Evolutionary conservation across 2,888 invertebrate genomes (phyloP), one percentile per base, ranked within the genome.

Genomic region (Eueremaeus valkanovi): DNA sequence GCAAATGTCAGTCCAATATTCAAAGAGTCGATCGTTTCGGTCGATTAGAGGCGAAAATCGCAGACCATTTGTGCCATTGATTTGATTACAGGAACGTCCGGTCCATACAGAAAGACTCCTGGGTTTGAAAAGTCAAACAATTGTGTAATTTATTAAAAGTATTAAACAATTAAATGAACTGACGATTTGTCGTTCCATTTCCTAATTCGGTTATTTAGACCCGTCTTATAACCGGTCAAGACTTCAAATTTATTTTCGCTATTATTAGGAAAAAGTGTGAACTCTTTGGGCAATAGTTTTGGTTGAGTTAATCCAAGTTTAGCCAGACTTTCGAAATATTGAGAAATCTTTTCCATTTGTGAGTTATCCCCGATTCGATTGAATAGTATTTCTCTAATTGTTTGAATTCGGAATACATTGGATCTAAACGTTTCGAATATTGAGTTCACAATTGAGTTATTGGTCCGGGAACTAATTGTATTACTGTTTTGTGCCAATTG

Each of bases 1-100:
- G 77, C 82, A 82, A n/a, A 82, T 76, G 72, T 82, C 81, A 16
- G 81, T 77, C 16, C 79, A 78, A 75, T 81, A 82, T 27, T 81
- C 63, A 51, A 78, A 80, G n/a, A 82, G 75, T 18, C 75, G 49
- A 11, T 79, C 77, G 2, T 74, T 72, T 51, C 76, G 78, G 29
- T 78, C 75, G 1, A 81, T 49, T 51, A 78, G 79, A 2, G 81
- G 81, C 42, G 78, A 78, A 74, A 77, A 81, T 51, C 78, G 77
- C 24, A 78, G 77, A 6, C 81, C 81, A 78, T 81, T 81, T 77
- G 81, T 79, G 9, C 81, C 81, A 75, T 81, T 81, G 13, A 82
- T 81, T 76, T 76, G 75, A 76, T 82, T 81, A 40, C 80, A 80
- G 16, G 74, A 75, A 8, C 75, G 24, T 13, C 76, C 76, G 29